Base-by-base conservation (phyloP, 2,888 invertebrate species). In the Ashinkailepas kermadecensis region DNA sequence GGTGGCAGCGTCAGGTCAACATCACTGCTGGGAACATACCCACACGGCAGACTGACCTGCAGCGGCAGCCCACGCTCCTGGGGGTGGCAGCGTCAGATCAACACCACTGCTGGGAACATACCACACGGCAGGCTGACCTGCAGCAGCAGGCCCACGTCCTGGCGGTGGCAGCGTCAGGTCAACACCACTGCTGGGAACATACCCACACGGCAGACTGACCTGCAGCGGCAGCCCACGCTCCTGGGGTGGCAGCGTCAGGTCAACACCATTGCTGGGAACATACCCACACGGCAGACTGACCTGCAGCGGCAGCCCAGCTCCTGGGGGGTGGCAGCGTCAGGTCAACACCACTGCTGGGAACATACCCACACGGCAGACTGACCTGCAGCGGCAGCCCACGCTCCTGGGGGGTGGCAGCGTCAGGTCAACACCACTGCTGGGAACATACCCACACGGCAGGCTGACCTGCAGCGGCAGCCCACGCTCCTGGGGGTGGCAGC, bases 391-490 rank as follows among this genome's bases (percentile, higher is more conserved):
- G 23, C 65, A n/a, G 8, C 13, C 23, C 13, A 23, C 8, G 4
- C 9, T 58, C 9, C 58, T 9, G n/a, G 58, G 58, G 58, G 13
- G 58, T 9, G 58, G 13, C 10, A 13, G 13, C 10, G 9, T 11
- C 10, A 13, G 9, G 58, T 13, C 13, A 58, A 58, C 13, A 13
- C 10, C 62, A 15, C 15, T 15, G 62, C 11, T 6, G 18, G 6
- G 6, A 11, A 15, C 6, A 62, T 62, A 15, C 62, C 65, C 11
- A 7, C 94, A 94, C 0, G 97, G 97, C 74, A 97, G 86, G 0
- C 94, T 92, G 81, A 93, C 91, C 89, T 97, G 97, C 79, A 95
- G 89, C 11, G 97, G 87, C 25, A 97, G 84, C 93, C 92, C 78
- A 96, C 91, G 85, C 96, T 94, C 83, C 93, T 93, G 86, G 80